A percentile compares a stretch with the other conserved stretches of the same genome.
Conservation (phyloP, 1,140 invertebrate species). For the Plutomurus gul region DNA sequence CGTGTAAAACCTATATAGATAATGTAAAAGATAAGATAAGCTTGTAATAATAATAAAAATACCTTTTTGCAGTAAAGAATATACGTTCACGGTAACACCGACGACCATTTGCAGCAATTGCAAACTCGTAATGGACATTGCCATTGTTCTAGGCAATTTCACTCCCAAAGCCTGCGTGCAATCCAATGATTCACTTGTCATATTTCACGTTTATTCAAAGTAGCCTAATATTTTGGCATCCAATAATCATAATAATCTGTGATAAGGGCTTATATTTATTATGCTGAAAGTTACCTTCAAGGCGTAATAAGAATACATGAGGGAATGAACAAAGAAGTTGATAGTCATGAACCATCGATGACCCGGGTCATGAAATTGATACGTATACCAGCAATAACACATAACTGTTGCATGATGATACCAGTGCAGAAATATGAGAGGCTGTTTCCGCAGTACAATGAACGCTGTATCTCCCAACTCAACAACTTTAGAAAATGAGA, state of each 20-base stretch:
- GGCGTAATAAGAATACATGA: slow-evolving; percentile 39
- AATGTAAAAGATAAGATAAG: too few relatives aligned
- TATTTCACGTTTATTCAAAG: neutral
- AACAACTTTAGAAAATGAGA: slow-evolving; percentile 62
- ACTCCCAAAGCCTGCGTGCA: slow-evolving; percentile 84
- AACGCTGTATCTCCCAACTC: slow-evolving; percentile 58
- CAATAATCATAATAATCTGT: too few relatives aligned
- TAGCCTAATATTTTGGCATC: too few relatives aligned
- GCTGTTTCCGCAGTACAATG: slow-evolving; percentile 74
- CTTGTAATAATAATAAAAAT: neutral
- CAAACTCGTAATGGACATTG: slow-evolving; percentile 88
- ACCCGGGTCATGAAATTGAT: slow-evolving; percentile 91
- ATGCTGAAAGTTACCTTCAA: neutral
- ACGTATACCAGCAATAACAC: slow-evolving; percentile 96
- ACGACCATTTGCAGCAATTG: slow-evolving; percentile 95
- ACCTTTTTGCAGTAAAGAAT: slow-evolving; percentile 61
- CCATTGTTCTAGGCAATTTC: slow-evolving; percentile 78
- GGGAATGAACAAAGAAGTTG: slow-evolving; percentile 34
- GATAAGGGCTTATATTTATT: too few relatives aligned
- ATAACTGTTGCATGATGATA: slow-evolving; percentile 85
- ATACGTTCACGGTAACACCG: slow-evolving; percentile 86
- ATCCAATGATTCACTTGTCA: neutral
- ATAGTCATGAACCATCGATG: slow-evolving; percentile 94
- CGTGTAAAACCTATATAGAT: too few relatives aligned
- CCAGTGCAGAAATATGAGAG: slow-evolving; percentile 94